phyloP scores from a whole-genome alignment of 1,140 invertebrate species.

The Ceratitis capitata region DNA sequence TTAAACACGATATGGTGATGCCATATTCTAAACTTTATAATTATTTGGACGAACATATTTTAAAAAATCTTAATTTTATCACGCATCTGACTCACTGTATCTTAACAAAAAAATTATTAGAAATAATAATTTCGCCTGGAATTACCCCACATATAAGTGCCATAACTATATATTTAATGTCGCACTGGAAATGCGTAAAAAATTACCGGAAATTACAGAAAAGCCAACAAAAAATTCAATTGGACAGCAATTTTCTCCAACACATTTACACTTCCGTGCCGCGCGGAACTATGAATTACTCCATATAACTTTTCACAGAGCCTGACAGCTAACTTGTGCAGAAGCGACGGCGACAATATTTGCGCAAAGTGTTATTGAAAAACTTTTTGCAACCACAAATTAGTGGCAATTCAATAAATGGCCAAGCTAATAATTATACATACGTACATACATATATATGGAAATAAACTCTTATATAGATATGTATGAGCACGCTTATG shows the following conservation, averaged over 20 bases:
- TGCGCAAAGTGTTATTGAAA: background rate
- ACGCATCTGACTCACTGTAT: too few species aligned
- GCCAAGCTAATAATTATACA: background rate
- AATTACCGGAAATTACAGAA: constrained; percentile 2
- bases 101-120: too few species aligned
- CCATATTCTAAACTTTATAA: too few species aligned
- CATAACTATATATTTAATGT: background rate
- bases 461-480: background rate
- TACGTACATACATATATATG: background rate
- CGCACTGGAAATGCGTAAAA: background rate
- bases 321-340: background rate
- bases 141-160: background rate
- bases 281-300: too few species aligned
- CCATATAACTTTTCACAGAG: background rate
- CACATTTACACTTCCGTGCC: background rate
- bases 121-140: background rate
- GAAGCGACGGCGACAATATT: background rate
- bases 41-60: too few species aligned
- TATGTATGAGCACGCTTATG: too few species aligned
- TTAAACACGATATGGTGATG: too few species aligned
- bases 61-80: too few species aligned
- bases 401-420: constrained; percentile 8
- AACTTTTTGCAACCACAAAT: constrained; percentile 33
- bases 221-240: background rate
- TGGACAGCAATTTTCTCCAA: background rate